Evolutionary conservation across 2,888 invertebrate genomes (phyloP).

Genomic region (Hydrotaea diabolus): DNA sequence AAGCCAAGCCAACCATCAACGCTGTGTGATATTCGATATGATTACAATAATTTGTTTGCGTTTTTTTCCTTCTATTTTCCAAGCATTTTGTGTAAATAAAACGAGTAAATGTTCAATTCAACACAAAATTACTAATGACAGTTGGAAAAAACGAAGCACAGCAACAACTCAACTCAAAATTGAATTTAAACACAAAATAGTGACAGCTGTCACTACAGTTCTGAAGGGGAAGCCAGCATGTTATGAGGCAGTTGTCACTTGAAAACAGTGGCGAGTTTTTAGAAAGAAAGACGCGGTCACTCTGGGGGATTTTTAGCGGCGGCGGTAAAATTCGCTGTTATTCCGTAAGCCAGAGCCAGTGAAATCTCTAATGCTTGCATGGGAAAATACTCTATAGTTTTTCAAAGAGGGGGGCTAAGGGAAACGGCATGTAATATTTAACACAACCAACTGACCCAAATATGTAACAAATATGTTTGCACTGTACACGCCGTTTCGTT

Average conservation of each 20-base stretch:
- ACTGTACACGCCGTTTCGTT: slow-evolving; percentile 17
- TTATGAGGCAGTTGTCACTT: slow-evolving; percentile 48
- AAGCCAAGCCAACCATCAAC: slow-evolving; percentile 20
- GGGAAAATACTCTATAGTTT: slow-evolving; percentile 10
- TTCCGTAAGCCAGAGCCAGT: background rate
- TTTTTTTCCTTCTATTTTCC: slow-evolving; percentile 26
- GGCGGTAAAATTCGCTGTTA: too few species aligned
- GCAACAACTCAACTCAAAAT: slow-evolving; percentile 36
- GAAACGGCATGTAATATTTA: background rate
- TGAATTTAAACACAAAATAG: slow-evolving; percentile 29
- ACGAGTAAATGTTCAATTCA: slow-evolving; percentile 21
- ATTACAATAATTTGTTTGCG: slow-evolving; percentile 45
- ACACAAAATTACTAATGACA: slow-evolving; percentile 48
- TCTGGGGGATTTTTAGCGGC: too few species aligned
- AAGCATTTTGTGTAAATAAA: slow-evolving; percentile 10
- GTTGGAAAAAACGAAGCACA: background rate
- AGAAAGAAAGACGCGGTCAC: background rate
- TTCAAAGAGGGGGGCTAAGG: background rate
- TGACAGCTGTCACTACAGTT: slow-evolving; percentile 62
- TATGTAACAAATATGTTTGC: background rate
- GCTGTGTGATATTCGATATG: slow-evolving; percentile 59
- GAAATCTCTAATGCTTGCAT: slow-evolving; percentile 14
- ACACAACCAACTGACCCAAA: slow-evolving; percentile 45
- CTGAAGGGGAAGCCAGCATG: slow-evolving; percentile 39
- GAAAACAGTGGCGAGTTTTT: slow-evolving; percentile 6